Conservation (phyloP, 2,113 vertebrate species). For the Petaurus breviceps region DNA sequence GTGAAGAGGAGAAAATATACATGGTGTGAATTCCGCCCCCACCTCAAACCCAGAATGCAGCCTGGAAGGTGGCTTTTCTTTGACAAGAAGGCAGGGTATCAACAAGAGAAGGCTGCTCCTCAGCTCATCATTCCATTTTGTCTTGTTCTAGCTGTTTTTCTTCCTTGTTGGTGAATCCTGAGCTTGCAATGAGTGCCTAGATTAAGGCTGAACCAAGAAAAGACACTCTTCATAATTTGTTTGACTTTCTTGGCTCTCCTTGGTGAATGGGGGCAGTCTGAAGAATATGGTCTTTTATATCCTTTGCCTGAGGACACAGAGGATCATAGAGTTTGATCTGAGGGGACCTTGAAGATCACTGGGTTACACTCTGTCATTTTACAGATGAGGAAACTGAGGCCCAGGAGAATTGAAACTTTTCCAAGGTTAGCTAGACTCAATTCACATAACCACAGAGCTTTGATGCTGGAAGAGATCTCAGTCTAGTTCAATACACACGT, state of each 20-base stretch:
- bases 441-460: no score
- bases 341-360: not conserved
- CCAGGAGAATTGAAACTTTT: not conserved
- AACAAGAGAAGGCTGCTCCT: not conserved
- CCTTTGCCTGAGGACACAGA: not conserved
- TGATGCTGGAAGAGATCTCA: no score
- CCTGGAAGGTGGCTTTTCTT: not conserved
- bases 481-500: no score
- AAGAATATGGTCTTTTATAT: not conserved
- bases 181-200: not conserved
- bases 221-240: not conserved
- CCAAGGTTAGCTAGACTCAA: no score
- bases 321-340: not conserved
- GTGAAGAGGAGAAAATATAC: not conserved
- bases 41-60: not conserved
- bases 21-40: not conserved
- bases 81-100: not conserved
- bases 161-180: not conserved
- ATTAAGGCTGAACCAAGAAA: not conserved
- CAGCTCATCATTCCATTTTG: not conserved
- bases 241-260: not conserved
- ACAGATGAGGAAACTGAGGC: not conserved
- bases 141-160: not conserved
- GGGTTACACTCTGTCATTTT: not conserved
- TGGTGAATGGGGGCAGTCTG: not conserved